phyloP scores from a whole-genome alignment of 2,113 vertebrate species.

The Tinamus guttatus region DNA sequence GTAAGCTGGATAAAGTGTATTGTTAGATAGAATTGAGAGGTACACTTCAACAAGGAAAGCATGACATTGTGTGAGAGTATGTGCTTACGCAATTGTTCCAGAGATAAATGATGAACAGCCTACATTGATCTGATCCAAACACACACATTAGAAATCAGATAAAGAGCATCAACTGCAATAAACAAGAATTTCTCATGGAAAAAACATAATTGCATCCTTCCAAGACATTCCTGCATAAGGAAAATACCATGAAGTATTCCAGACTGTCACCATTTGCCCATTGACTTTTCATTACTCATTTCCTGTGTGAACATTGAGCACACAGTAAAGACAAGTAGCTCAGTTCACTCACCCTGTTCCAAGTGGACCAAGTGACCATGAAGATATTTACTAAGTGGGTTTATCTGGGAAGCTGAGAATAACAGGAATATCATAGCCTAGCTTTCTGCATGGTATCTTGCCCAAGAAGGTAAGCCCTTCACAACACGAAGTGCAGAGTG shows the following conservation, averaged over 20 bases:
- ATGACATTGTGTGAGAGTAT: background rate
- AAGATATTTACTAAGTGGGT: background rate
- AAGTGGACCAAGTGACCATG: background rate
- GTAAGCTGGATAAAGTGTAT: background rate
- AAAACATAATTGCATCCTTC: background rate
- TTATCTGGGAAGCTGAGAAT: background rate
- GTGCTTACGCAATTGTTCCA: background rate
- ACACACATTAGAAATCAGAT: background rate
- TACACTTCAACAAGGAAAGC: background rate
- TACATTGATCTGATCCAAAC: background rate
- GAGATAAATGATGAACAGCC: background rate
- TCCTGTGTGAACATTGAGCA: background rate
- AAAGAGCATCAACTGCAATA: background rate
- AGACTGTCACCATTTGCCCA: background rate
- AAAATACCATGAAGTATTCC: background rate
- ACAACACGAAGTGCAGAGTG: slow-evolving; percentile 14
- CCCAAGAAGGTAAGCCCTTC: background rate
- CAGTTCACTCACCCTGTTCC: background rate
- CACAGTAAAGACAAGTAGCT: background rate
- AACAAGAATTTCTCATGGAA: background rate
- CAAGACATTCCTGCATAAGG: background rate
- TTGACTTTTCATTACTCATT: background rate
- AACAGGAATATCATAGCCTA: slow-evolving; percentile 10
- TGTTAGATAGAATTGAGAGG: background rate
- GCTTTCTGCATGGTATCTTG: background rate